These are phyloP conservation scores for Spisula solida DNA, from an alignment of 2,888 invertebrate genomes.

Conservation along the genomic window DNA sequence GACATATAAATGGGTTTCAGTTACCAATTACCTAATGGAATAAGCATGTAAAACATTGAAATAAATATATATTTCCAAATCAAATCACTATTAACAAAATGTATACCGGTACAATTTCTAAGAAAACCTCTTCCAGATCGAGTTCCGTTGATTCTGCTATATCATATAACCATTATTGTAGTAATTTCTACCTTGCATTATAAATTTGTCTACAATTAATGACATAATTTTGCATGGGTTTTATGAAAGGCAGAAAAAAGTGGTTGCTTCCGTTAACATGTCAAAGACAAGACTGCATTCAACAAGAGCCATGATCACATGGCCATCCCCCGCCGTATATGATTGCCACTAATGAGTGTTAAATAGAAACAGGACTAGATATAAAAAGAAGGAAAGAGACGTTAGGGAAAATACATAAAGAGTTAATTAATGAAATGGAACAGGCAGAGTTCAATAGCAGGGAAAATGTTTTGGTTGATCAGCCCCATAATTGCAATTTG, in stretches of 20 bases:
- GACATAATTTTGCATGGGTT: not conserved
- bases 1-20: not conserved
- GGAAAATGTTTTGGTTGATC: too few species aligned
- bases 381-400: too few species aligned
- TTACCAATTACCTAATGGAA: constrained; percentile 1
- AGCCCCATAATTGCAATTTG: too few species aligned
- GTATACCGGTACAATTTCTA: not conserved
- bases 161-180: not conserved
- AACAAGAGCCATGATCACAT: too few species aligned
- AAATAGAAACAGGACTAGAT: too few species aligned
- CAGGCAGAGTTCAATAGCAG: too few species aligned
- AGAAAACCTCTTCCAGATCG: not conserved
- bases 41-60: not conserved
- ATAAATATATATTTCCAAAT: not conserved
- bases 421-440: too few species aligned
- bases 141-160: not conserved
- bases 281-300: too few species aligned
- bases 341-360: too few species aligned
- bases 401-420: too few species aligned
- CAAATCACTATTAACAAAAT: constrained; percentile 1
- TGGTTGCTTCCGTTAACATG: too few species aligned
- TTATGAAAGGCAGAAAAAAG: not conserved
- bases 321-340: too few species aligned
- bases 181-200: not conserved
- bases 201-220: not conserved